Conservation (phyloP, 2,113 vertebrate species). For the Scartelaos histophorus region DNA sequence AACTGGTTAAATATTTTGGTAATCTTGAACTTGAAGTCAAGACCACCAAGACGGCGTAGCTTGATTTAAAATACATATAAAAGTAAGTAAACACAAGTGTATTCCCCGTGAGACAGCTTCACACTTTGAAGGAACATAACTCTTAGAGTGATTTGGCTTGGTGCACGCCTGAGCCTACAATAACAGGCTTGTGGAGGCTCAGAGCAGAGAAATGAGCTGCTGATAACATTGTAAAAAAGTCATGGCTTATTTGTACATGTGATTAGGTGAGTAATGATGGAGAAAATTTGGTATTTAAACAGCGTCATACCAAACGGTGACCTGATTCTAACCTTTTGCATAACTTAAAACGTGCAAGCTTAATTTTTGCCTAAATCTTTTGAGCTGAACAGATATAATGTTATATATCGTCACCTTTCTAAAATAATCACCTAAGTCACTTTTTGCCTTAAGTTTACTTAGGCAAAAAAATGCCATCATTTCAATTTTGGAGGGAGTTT, state of each 20-base stretch:
- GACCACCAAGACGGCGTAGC: neutral
- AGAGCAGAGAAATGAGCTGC: neutral
- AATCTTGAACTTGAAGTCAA: neutral
- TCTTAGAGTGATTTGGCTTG: neutral
- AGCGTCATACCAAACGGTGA: neutral
- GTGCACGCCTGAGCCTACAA: neutral
- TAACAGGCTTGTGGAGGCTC: conserved; percentile 1
- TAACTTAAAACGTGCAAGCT: neutral
- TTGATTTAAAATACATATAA: conserved; percentile 26
- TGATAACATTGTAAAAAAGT: conserved; percentile 2
- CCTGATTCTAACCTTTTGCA: neutral
- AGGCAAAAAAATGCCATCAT: too few species aligned
- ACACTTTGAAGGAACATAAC: conserved; percentile 4
- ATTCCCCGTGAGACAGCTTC: conserved; percentile 10
- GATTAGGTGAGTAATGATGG: conserved; percentile 7
- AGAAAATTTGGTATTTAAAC: neutral
- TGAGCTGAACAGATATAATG: neutral
- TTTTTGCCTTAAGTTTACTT: too few species aligned
- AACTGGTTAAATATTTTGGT: conserved; percentile 8
- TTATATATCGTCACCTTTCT: too few species aligned
- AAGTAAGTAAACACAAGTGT: conserved; percentile 7
- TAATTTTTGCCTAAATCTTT: neutral
- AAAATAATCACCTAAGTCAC: too few species aligned
- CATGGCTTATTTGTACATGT: neutral
- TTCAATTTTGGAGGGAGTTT: too few species aligned